These are phyloP conservation scores for Himalopsyche tibetana DNA, from an alignment of 2,888 invertebrate species.

Conservation along the genomic window DNA sequence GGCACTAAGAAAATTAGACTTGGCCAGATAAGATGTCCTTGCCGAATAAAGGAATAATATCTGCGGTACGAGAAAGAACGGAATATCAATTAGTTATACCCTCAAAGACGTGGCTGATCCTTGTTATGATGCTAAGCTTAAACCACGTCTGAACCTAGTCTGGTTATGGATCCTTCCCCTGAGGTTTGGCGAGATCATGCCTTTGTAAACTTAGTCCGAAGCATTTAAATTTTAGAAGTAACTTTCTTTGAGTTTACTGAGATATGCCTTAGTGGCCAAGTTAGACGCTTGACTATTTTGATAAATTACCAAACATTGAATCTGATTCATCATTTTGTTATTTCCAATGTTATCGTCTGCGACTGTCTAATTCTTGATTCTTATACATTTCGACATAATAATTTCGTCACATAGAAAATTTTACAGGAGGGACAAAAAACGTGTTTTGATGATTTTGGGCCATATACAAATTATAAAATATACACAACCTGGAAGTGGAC, in stretches of 20 bases:
- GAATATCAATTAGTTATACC: constrained; percentile 24
- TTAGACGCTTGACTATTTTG: neutral
- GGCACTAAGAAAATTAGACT: too few species aligned
- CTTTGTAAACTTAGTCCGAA: neutral
- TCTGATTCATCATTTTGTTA: too few species aligned
- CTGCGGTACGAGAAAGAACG: neutral
- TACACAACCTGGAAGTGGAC: too few species aligned
- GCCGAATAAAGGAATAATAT: neutral
- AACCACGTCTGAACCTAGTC: constrained; percentile 10
- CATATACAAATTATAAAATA: too few species aligned
- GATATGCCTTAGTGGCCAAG: neutral
- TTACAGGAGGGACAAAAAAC: too few species aligned
- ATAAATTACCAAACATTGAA: too few species aligned
- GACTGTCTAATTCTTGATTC: too few species aligned
- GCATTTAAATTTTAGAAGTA: constrained; percentile 1
- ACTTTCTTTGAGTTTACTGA: neutral
- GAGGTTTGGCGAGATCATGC: constrained; percentile 15
- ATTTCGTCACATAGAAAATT: too few species aligned
- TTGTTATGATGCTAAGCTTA: neutral
- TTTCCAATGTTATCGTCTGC: too few species aligned
- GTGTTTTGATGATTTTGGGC: too few species aligned
- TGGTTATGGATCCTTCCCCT: neutral
- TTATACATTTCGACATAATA: too few species aligned
- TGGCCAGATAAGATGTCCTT: neutral
- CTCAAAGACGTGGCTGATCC: constrained; percentile 29